Evolutionary conservation across 1,140 invertebrate genomes (phyloP).

Genomic region (Pseudomyrmex cubaensis): DNA sequence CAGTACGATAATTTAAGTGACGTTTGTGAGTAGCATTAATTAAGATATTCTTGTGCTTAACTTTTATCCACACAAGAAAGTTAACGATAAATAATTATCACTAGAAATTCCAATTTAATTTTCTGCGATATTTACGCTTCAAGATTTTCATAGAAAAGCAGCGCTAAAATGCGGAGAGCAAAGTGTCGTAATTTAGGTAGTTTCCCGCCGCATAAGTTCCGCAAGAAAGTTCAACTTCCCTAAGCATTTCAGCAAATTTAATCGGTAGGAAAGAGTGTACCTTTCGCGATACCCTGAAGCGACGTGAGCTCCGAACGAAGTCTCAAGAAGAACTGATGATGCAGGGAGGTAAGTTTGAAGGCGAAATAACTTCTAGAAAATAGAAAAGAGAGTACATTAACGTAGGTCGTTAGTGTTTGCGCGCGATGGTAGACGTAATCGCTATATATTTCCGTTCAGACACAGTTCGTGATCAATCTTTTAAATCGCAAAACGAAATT

Average conservation of each 20-base stretch:
- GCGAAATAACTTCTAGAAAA: slow-evolving; percentile 89
- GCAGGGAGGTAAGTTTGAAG: slow-evolving; percentile 90
- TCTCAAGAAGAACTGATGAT: slow-evolving; percentile 91
- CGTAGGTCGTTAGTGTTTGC: background rate
- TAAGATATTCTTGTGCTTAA: background rate
- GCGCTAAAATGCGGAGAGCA: background rate
- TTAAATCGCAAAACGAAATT: background rate
- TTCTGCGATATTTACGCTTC: background rate
- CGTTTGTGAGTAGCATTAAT: background rate
- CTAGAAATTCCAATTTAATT: background rate
- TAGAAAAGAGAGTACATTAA: slow-evolving; percentile 49
- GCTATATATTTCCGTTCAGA: background rate
- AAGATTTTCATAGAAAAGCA: slow-evolving; percentile 1
- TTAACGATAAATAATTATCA: background rate
- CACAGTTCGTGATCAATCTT: background rate
- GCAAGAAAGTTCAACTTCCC: background rate
- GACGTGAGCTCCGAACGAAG: slow-evolving; percentile 90
- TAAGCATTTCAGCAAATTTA: slow-evolving; percentile 29
- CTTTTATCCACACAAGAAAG: background rate
- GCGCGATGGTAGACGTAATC: background rate
- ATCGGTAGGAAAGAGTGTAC: slow-evolving; percentile 62
- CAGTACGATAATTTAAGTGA: background rate
- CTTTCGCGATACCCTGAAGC: slow-evolving; percentile 88
- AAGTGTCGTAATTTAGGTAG: slow-evolving; percentile 32
- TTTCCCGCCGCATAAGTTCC: slow-evolving; percentile 21